Evolutionary conservation across 1,140 invertebrate species (phyloP), one percentile per base, ranked within the genome.

Genomic region (Penaeus vannamei): DNA sequence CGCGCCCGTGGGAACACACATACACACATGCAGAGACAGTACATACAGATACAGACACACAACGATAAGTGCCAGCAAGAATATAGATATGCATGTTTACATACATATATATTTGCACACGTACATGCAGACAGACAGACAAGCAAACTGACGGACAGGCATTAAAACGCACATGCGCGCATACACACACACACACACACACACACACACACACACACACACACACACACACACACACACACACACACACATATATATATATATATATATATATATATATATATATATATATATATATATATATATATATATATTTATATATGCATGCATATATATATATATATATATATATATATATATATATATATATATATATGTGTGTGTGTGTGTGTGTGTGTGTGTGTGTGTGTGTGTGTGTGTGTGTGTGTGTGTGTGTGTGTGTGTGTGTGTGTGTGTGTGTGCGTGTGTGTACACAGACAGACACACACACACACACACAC

Each of bases 101-200:
- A 80, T 80, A 79, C 42, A 80, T 36, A 80, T 36, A 80, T 80
- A 80, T 46, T 1, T 80, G 42, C 42, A 80, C 42, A 12, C 42
- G 3, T 79, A 79, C 36, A 42, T 3, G 8, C 5, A 5, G n/a
- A 79, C 36, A 42, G n/a, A 26, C 36, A 42, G n/a, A 29, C 22
- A 79, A n/a, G n/a, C n/a, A n/a, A 64, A 64, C 62, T n/a, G n/a
- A 64, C 62, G 19, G n/a, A n/a, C n/a, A 23, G n/a, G n/a, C 69
- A 26, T 23, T 12, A 32, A 17, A 26, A n/a, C 69, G 14, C n/a
- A 76, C n/a, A 77, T 22, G 29, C 5, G 42, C 5, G 20, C 12
- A 29, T 22, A 29, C 4, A 5, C 29, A 5, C 12, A 29, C 12
- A 77, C 4, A 77, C 12, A 77, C 5, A 77, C 12, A 26, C 12